Base-by-base conservation (phyloP, 2,888 invertebrate species). In the Gymnocheta viridis region DNA sequence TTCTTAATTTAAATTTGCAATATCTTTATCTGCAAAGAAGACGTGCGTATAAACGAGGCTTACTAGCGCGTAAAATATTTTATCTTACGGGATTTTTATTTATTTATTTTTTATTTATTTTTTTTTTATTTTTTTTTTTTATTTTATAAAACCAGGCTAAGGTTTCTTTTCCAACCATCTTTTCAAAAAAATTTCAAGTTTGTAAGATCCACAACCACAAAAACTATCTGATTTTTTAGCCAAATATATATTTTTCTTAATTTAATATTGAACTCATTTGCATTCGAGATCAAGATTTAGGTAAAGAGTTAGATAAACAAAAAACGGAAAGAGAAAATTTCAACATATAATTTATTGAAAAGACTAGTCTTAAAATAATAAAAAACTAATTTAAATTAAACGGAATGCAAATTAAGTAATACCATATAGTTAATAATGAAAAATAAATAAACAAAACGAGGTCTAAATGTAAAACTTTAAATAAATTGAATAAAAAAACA, bases 321-420 rank as follows among this genome's bases (percentile, higher is more conserved):
- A 35, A 41, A 54, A 44, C 4, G 29, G 14, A 41, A 32, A 41
- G 38, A 22, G 19, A 24, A 24, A 24, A 35, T 66, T 58, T 49
- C 19, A 17, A n/a, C 5, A 47, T 49, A 51, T 38, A 44, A 54
- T 81, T 62, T 54, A 29, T 54, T 44, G 44, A 64, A 69, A 79
- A 69, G 69, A 62, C 81, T 82, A 82, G 74, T 82, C 81, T 82
- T 76, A 62, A 62, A 54, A 54, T 44, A 76, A 80, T n/a, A 44
- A 6, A n/a, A 44, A 69, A 0, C 27, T 38, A 27, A 72, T 38
- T 35, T 4, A 14, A 49, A 27, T 24, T 19, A 56, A 56, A 69
- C 6, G 32, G 32, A 77, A 67, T 77, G 27, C 58, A 32, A 58
- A 49, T 60, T 22, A 19, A 44, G 56, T 64, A 64, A 47, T 47